Evolutionary conservation across 1,140 invertebrate genomes (phyloP).

Genomic region (Euura lappo): DNA sequence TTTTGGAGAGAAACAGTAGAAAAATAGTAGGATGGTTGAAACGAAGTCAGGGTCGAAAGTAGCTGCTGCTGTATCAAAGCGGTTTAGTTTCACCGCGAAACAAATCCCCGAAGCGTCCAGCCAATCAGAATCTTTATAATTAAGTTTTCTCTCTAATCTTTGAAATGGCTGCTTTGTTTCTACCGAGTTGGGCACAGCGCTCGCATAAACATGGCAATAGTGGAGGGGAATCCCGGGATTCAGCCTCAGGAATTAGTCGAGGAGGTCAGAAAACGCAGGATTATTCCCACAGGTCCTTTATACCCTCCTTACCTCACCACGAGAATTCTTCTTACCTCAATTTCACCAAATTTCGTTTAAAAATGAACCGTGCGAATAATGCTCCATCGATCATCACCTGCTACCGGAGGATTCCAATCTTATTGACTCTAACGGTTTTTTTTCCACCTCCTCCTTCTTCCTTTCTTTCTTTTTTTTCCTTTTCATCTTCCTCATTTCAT

Average conservation of each 20-base stretch:
- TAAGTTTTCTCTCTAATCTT: conserved; percentile 5
- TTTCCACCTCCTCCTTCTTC: too few relatives aligned
- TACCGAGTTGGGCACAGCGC: background rate
- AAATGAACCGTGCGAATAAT: background rate
- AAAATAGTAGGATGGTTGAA: too few relatives aligned
- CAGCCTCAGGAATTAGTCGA: background rate
- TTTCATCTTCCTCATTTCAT: too few relatives aligned
- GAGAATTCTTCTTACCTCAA: too few relatives aligned
- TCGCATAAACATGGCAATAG: conserved; percentile 5
- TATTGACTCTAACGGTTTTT: background rate
- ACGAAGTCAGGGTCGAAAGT: too few relatives aligned
- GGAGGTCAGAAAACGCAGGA: background rate
- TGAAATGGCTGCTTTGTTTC: conserved; percentile 2
- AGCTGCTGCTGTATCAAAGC: too few relatives aligned
- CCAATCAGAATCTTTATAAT: conserved; percentile 7
- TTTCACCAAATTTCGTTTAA: too few relatives aligned
- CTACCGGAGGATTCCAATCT: background rate
- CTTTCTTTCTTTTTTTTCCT: too few relatives aligned
- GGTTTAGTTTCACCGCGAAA: background rate
- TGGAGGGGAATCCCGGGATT: background rate
- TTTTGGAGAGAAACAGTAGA: too few relatives aligned
- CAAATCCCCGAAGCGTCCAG: conserved; percentile 4
- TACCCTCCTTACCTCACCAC: too few relatives aligned
- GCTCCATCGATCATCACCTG: background rate
- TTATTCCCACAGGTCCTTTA: background rate